phyloP scores from a whole-genome alignment of 2,888 invertebrate genomes.

The Drosophila tanythrix region DNA sequence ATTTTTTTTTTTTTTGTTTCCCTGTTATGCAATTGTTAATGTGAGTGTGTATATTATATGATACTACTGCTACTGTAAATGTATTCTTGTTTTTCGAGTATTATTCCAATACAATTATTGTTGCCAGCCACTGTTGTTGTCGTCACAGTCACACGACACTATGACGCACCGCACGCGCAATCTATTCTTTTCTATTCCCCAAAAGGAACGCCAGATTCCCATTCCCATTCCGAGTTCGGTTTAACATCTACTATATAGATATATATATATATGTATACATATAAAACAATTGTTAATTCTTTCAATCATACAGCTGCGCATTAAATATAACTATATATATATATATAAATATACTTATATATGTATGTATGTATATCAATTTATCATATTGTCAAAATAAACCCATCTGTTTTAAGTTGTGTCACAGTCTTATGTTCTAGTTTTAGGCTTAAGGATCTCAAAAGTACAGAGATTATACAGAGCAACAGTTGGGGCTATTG shows the following conservation, averaged over 20 bases:
- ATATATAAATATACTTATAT: conserved; percentile 18
- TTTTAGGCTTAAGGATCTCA: background rate
- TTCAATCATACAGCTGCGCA: conserved; percentile 35
- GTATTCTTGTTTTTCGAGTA: conserved; percentile 62
- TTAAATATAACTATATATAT: conserved; percentile 36
- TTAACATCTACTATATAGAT: conserved; percentile 12
- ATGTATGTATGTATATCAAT: conserved; percentile 11
- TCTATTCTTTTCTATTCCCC: conserved; percentile 11
- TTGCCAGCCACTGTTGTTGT: conserved; percentile 3
- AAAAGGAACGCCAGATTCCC: conserved; percentile 5
- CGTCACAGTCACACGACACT: conserved; percentile 8
- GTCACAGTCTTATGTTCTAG: background rate
- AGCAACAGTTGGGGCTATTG: background rate
- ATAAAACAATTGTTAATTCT: conserved; percentile 37
- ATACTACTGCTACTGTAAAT: conserved; percentile 37
- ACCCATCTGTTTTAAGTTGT: conserved; percentile 23
- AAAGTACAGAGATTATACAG: background rate
- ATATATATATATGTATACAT: conserved; percentile 1
- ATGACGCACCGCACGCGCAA: conserved; percentile 5
- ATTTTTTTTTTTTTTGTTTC: conserved; percentile 40
- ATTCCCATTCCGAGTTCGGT: conserved; percentile 50
- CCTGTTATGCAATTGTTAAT: conserved; percentile 74
- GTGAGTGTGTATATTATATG: conserved; percentile 66
- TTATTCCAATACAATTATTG: conserved; percentile 51
- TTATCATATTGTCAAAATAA: conserved; percentile 54